phyloP scores from a whole-genome alignment of 2,888 invertebrate genomes.

The Pherbina coryleti region DNA sequence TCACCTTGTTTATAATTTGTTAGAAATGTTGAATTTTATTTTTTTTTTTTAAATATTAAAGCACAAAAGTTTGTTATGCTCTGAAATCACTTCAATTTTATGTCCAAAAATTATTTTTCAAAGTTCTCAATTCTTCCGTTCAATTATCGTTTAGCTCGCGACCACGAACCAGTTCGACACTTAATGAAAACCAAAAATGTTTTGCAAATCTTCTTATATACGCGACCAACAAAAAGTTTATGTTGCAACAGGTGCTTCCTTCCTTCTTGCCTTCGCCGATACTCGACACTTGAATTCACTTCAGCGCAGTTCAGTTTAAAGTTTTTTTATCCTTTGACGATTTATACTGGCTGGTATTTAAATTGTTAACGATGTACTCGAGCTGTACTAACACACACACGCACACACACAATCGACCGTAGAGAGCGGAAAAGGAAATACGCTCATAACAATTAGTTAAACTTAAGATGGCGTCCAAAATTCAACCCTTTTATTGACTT shows the following conservation, averaged over 20 bases:
- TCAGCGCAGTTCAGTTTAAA: neutral
- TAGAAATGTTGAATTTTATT: neutral
- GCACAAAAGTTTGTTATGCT: neutral
- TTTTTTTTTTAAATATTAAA: neutral
- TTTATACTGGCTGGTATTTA: no score
- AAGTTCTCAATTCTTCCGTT: neutral
- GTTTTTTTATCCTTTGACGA: no score
- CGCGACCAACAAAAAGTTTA: neutral
- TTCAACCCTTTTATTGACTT: neutral
- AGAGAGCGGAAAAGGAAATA: neutral
- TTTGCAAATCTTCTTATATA: constrained; percentile 10
- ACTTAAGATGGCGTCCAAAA: constrained; percentile 4
- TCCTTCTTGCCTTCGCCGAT: neutral
- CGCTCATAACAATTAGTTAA: neutral
- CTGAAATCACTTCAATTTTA: neutral
- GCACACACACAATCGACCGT: no score
- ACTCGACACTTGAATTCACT: neutral
- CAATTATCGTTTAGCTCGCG: neutral
- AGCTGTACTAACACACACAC: no score
- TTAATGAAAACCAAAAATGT: constrained; percentile 4
- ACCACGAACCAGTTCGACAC: neutral
- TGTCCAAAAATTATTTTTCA: neutral
- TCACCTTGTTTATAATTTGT: neutral
- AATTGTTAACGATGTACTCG: no score
- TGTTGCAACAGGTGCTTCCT: constrained; percentile 12